Evolutionary conservation across 1,140 invertebrate genomes (phyloP), one percentile per base, ranked within the genome.

Genomic region (Drosophila sucinea): DNA sequence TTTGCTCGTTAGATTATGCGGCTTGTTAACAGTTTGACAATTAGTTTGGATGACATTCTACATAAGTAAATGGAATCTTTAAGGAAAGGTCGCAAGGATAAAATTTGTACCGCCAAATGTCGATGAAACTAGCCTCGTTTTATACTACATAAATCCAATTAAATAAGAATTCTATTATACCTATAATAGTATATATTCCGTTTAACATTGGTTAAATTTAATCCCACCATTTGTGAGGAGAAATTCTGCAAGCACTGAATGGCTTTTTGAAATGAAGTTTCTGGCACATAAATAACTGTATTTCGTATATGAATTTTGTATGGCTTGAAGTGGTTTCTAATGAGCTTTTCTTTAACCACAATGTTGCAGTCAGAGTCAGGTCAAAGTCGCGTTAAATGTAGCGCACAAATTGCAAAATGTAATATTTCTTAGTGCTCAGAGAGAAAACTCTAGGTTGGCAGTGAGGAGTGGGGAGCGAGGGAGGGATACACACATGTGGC

Each of bases 341-440:
- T 57, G 55, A 17, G 55, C 29, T 33, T 57, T 57, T 33, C 32
- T 8, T 57, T 57, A 57, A 35, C 55, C 55, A 57, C 55, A 62
- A 30, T 44, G 41, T 3, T 30, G 27, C 17, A 57, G 55, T 33
- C 29, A 33, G 17, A 33, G 17, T 11, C 33, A 69, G 41, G 40
- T 30, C 29, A 57, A 44, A 54, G 33, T 64, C 64, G 8, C 58
- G 54, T 66, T 72, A 56, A 77, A 83, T 83, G 76, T 72, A 57
- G 74, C 79, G 67, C 23, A 81, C 66, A 70, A 82, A 81, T 74
- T 74, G 67, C 51, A 54, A 82, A 77, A 76, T 71, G 76, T 63
- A 79, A 67, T 79, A 61, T 70, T 56, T 70, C 60, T 54, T 66
- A 10, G 40, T 11, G 38, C 40, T 38, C 62, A 70, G 67, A 60